phyloP scores from a whole-genome alignment of 2,113 vertebrate genomes.

The Corythaeola cristata region DNA sequence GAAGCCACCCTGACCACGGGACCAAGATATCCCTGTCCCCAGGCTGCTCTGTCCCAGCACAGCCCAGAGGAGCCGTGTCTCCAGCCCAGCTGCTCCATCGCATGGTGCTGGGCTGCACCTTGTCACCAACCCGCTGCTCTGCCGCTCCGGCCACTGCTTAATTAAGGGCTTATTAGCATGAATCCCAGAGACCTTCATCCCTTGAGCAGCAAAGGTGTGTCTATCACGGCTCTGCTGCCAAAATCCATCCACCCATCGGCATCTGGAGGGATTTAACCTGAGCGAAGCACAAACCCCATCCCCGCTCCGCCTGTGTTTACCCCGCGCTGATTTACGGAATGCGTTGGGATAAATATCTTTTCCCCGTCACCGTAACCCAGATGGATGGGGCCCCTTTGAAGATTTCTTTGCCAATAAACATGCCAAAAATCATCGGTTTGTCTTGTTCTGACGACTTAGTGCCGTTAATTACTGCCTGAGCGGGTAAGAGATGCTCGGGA shows the following conservation, averaged over 20 bases:
- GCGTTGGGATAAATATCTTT: not conserved
- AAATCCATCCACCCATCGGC: not conserved
- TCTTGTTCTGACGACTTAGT: not conserved
- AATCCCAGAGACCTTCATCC: not conserved
- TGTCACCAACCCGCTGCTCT: not conserved
- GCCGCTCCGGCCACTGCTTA: not conserved
- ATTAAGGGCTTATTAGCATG: not conserved
- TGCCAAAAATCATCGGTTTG: not conserved
- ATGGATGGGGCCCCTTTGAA: not conserved
- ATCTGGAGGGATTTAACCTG: not conserved
- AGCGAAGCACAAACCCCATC: not conserved
- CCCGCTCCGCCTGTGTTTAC: not conserved
- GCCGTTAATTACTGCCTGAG: not conserved
- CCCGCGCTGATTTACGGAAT: not conserved
- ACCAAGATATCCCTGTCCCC: not conserved
- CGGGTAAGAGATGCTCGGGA: not conserved
- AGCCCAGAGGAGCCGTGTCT: not conserved
- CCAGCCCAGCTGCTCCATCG: not conserved
- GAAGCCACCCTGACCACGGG: not conserved
- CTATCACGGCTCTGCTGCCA: not conserved
- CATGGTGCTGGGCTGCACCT: not conserved
- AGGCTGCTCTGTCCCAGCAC: not conserved
- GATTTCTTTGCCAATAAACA: not conserved
- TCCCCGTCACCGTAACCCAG: not conserved
- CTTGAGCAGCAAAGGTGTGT: not conserved